Evolutionary conservation across 2,797 vertebrate species (phyloP).

Genomic region (Microcaecilia unicolor): DNA sequence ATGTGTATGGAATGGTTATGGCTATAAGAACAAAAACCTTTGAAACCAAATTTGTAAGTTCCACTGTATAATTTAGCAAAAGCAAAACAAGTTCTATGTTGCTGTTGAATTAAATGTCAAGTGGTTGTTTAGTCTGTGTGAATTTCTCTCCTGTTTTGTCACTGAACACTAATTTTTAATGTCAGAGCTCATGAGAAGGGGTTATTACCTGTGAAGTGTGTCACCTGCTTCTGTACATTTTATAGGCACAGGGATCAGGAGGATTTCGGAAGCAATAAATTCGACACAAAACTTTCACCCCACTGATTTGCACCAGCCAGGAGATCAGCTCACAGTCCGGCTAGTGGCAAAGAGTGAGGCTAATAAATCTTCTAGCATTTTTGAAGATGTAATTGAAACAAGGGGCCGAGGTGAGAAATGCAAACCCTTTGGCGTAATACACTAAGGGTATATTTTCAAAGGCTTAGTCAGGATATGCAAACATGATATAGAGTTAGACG

Average conservation of each 20-base stretch:
- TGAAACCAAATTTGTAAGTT: too few species aligned
- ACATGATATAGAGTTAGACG: too few species aligned
- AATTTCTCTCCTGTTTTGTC: slow-evolving; percentile 33
- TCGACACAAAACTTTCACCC: slow-evolving; percentile 71
- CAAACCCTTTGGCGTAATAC: slow-evolving; percentile 8
- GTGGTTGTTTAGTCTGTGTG: too few species aligned
- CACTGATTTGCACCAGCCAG: slow-evolving; percentile 72
- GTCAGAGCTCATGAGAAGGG: too few species aligned
- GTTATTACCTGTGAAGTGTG: slow-evolving; percentile 1
- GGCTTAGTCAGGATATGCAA: too few species aligned
- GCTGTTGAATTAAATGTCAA: too few species aligned
- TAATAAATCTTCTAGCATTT: slow-evolving; percentile 85
- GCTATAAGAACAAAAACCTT: too few species aligned
- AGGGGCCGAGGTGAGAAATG: slow-evolving; percentile 74
- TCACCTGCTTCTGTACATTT: slow-evolving; percentile 59
- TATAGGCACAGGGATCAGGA: slow-evolving; percentile 75
- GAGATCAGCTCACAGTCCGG: slow-evolving; percentile 72
- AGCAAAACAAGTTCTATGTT: too few species aligned
- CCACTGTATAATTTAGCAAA: too few species aligned
- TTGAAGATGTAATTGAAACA: slow-evolving; percentile 82
- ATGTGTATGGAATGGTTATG: too few species aligned
- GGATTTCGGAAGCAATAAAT: slow-evolving; percentile 68
- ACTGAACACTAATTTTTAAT: slow-evolving; percentile 29
- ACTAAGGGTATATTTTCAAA: background rate
- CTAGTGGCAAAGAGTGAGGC: slow-evolving; percentile 77